These are phyloP conservation scores for Sminthurides bifidus DNA, from an alignment of 1,140 invertebrate genomes.

Conservation along the genomic window DNA sequence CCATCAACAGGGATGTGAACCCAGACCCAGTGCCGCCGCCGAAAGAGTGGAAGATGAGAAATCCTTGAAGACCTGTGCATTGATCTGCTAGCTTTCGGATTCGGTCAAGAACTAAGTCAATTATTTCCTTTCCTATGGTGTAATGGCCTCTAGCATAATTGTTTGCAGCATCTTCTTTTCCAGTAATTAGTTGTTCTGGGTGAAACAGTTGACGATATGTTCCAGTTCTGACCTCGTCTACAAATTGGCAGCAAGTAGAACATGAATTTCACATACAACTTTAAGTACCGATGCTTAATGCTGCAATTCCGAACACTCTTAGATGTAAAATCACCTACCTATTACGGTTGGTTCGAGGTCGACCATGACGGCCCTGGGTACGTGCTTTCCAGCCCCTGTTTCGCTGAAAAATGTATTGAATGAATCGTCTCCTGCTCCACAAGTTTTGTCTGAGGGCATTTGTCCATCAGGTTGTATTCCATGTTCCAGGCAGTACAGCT, in stretches of 20 bases:
- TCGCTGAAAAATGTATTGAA: no score
- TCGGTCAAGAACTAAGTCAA: slow-evolving; percentile 38
- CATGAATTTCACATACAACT: no score
- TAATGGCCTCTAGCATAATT: slow-evolving; percentile 48
- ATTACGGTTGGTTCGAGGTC: slow-evolving; percentile 41
- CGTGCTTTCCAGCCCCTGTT: slow-evolving; percentile 51
- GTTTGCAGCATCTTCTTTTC: slow-evolving; percentile 51
- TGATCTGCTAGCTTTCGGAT: slow-evolving; percentile 40
- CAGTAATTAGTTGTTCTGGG: no score
- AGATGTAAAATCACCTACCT: slow-evolving; percentile 31
- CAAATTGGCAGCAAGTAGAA: no score
- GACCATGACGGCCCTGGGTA: slow-evolving; percentile 56
- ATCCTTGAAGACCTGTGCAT: slow-evolving; percentile 43
- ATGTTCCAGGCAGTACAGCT: no score
- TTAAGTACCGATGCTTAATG: no score
- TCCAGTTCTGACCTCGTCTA: slow-evolving; percentile 43
- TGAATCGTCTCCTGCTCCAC: slow-evolving; percentile 63
- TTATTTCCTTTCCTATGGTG: slow-evolving; percentile 49
- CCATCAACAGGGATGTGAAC: slow-evolving; percentile 44
- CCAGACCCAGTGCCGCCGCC: slow-evolving; percentile 45
- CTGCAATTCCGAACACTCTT: no score
- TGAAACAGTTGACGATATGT: slow-evolving; percentile 44
- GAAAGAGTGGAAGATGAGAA: slow-evolving; percentile 44
- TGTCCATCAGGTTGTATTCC: no score
- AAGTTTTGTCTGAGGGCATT: slow-evolving; percentile 51